Evolutionary conservation across 2,888 invertebrate species (phyloP), one percentile per base, ranked within the genome.

Genomic region (Drosophila pseudotakahashii): DNA sequence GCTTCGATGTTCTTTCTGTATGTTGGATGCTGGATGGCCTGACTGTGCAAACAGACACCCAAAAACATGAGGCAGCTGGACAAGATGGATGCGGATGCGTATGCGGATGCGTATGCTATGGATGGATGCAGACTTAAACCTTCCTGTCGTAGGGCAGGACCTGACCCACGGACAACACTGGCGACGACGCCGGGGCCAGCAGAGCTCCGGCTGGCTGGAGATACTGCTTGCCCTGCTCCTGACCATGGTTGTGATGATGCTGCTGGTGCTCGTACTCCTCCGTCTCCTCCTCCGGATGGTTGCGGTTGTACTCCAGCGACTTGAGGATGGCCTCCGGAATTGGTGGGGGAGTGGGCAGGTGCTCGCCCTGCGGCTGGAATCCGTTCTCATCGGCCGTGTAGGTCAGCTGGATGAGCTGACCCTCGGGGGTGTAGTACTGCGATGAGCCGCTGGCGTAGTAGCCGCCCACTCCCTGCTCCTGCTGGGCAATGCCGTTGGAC

Each of bases 371-470:
- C n/a, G 93, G 91, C 26, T 92, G 92, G 93, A 91, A 94, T 62
- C 95, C 95, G 78, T 93, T 92, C 82, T 93, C 94, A 90, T 94
- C 89, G 76, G 94, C 94, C 16, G 89, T 76, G 92, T 94, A 95
- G 26, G 81, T 82, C 45, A 93, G 34, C 14, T 79, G 67, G 85
- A 92, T 88, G 1, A 75, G 73, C 19, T 84, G 71, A n/a, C 94
- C 94, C 14, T 93, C 93, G 10, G 93, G 93, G 36, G 92, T 90
- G 54, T 93, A 93, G 92, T 94, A 94, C 41, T 91, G 80, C 89
- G 91, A 93, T 16, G 91, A 88, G 41, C 95, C 95, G 63, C 93
- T 91, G 16, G 93, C 94, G 23, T 88, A 79, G 82, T 93, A 93
- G 88, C 93, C 93, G 73, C 94, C 90, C 7, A 79, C 90, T 71